Evolutionary conservation across 2,888 invertebrate species (phyloP), one percentile per base, ranked within the genome.

Genomic region (Drosophila birchii): DNA sequence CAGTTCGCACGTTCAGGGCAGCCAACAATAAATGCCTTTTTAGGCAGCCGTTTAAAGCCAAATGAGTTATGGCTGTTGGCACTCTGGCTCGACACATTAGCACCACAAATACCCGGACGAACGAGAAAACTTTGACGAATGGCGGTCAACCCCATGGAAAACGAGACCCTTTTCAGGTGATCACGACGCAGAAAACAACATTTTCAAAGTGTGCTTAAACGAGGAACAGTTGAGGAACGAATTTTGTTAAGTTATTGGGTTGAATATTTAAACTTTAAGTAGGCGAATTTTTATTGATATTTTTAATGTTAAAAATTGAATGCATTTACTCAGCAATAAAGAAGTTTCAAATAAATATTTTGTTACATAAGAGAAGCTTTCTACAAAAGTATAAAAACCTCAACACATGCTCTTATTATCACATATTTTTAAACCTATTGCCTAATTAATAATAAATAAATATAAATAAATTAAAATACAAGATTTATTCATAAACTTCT

Each of bases 1-100:
- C 59, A 62, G 63, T 57, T 72, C 77, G 72, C 78, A 86, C 83
- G 83, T 88, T 76, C 88, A 75, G 82, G 88, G 88, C 70, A 55
- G 47, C 76, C 58, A 68, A 83, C 88, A 83, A 83, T 83, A 88
- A 86, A 86, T 83, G 76, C 74, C 75, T 75, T 79, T 86, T 86
- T 71, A 70, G 79, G 81, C 87, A 76, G 71, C 81, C 71, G 81
- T 84, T 88, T 85, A 82, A 75, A 60, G 78, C 76, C 79, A 78
- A 86, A 85, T 85, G 85, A 85, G 81, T 85, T 85, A 85, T 84
- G 87, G 69, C 79, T 88, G 85, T 82, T 82, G 82, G 82, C 84
- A 83, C 82, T 82, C 74, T 78, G 88, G 82, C 71, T 82, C 88
- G 86, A 83, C 82, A 83, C 82, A 83, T 83, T 85, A 83, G 85